Conservation (phyloP, 2,113 vertebrate genomes). For the Azemiops feae region DNA sequence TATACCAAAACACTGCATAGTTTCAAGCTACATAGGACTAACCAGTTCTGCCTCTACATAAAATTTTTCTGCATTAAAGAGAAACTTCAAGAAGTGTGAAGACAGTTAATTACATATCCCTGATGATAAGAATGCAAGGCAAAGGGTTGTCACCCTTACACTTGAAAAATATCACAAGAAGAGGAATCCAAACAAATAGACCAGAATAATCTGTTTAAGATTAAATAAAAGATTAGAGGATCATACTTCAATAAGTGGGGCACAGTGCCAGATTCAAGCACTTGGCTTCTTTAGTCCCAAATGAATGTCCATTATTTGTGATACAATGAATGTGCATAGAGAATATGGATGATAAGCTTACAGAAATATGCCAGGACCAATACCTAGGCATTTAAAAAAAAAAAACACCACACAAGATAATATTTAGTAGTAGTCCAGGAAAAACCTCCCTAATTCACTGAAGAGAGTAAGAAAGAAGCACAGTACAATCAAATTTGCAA, state of each 20-base stretch:
- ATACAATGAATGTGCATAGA: background rate
- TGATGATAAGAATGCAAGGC: background rate
- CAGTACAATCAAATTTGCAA: background rate
- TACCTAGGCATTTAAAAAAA: background rate
- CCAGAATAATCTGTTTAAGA: background rate
- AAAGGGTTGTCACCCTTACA: background rate
- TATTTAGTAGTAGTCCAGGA: background rate
- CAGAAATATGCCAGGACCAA: background rate
- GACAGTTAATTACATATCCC: background rate
- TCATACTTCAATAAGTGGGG: background rate
- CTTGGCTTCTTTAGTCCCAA: background rate
- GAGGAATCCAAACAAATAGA: background rate
- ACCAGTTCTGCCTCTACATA: background rate
- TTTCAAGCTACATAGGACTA: background rate
- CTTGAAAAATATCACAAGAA: background rate
- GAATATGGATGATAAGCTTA: background rate
- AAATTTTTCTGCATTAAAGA: background rate
- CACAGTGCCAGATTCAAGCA: background rate
- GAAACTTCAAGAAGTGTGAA: background rate
- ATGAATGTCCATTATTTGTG: background rate
- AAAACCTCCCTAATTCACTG: background rate
- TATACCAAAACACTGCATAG: background rate
- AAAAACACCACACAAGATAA: background rate
- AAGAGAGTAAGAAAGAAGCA: background rate
- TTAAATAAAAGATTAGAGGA: background rate